Conservation (phyloP, 2,797 vertebrate species). For the Champsocephalus esox region DNA sequence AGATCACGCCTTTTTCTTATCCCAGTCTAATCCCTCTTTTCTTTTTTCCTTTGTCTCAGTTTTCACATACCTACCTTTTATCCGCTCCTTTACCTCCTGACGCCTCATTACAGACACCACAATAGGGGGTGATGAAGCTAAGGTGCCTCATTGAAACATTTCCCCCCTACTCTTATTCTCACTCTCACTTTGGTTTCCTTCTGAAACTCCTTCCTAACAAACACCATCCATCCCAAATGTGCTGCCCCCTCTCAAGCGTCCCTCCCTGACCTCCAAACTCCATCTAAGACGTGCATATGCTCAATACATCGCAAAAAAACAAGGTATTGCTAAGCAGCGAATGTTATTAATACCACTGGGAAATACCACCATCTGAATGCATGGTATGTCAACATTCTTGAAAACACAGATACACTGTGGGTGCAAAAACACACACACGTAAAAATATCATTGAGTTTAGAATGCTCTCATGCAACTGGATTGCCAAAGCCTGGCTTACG, state of each 20-base stretch:
- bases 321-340: neutral
- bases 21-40: neutral
- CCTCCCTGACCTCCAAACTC: neutral
- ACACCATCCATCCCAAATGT: neutral
- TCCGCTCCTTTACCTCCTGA: neutral
- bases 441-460: neutral
- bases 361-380: neutral
- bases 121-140: neutral
- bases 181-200: neutral
- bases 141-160: neutral
- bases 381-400: neutral
- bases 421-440: neutral
- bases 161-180: neutral
- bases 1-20: neutral
- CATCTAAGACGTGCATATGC: neutral
- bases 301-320: neutral
- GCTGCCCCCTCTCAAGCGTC: neutral
- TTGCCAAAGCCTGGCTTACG: constrained; percentile 28
- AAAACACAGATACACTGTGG: neutral
- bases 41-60: neutral
- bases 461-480: constrained; percentile 49
- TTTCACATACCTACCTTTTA: constrained; percentile 1
- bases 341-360: neutral
- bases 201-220: neutral
- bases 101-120: constrained; percentile 4